Percentiles rank a stretch among this genome's conserved stretches.
Conservation (phyloP, 2,797 vertebrate species). For the Arnoldichthys spilopterus region DNA sequence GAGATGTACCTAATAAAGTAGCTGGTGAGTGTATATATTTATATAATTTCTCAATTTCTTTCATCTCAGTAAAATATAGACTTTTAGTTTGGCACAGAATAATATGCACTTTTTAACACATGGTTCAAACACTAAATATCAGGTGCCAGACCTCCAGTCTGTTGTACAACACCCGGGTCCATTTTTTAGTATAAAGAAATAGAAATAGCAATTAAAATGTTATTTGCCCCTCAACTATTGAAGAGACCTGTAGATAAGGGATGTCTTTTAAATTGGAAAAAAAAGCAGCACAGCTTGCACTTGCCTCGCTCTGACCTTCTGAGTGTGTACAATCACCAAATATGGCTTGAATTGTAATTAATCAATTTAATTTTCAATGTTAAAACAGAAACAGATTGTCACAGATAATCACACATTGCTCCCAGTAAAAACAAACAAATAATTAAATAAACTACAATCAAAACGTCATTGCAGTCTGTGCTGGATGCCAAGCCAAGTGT, state of each 20-base stretch:
- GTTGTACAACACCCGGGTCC: too few relatives aligned
- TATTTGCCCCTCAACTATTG: too few relatives aligned
- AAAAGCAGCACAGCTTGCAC: neutral
- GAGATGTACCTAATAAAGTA: too few relatives aligned
- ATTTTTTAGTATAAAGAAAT: too few relatives aligned
- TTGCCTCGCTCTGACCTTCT: neutral
- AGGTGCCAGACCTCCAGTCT: too few relatives aligned
- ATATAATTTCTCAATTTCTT: too few relatives aligned
- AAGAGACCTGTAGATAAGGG: neutral
- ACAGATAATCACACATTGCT: neutral
- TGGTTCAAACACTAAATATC: too few relatives aligned
- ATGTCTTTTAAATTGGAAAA: neutral
- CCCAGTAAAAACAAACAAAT: neutral
- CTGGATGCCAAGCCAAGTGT: neutral
- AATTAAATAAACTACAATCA: neutral
- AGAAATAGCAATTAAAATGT: too few relatives aligned
- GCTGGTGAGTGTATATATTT: too few relatives aligned
- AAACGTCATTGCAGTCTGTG: neutral
- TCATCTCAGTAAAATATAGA: too few relatives aligned
- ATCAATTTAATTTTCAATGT: conserved; percentile 29
- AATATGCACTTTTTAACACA: too few relatives aligned
- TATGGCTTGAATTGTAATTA: neutral
- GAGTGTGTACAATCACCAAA: neutral
- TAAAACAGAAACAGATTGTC: neutral
- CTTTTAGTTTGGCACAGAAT: too few relatives aligned